Percentiles rank a stretch among this genome's conserved stretches.
phyloP scores from a whole-genome alignment of 2,888 invertebrate species.

The Melanophora roralis region DNA sequence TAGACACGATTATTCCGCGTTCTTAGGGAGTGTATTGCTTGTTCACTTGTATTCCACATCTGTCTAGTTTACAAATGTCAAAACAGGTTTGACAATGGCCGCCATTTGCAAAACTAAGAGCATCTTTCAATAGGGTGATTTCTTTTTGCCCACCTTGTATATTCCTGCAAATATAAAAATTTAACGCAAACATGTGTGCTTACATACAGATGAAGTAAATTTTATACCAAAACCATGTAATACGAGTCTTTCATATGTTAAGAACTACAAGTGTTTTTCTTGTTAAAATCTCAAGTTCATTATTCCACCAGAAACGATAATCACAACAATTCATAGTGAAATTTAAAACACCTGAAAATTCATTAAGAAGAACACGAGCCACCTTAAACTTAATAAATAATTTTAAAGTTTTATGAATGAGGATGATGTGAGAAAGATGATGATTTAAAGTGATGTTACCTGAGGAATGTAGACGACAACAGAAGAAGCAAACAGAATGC shows the following conservation, averaged over 20 bases:
- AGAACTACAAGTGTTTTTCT: constrained; percentile 1
- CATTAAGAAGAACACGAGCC: constrained; percentile 5
- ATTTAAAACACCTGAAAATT: constrained; percentile 36
- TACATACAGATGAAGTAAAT: neutral
- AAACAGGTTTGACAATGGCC: too few relatives aligned
- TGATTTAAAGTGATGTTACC: constrained; percentile 40
- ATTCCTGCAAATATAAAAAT: too few relatives aligned
- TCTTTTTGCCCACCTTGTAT: too few relatives aligned
- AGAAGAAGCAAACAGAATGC: neutral
- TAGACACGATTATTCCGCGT: too few relatives aligned
- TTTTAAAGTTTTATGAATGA: constrained; percentile 38
- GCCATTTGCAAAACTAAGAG: too few relatives aligned
- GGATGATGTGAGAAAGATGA: neutral
- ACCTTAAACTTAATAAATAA: constrained; percentile 22
- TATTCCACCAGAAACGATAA: neutral
- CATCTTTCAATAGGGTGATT: too few relatives aligned
- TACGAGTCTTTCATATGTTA: constrained; percentile 21
- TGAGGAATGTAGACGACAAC: constrained; percentile 34
- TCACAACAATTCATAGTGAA: neutral
- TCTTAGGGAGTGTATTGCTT: too few relatives aligned
- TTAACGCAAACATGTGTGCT: too few relatives aligned
- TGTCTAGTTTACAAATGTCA: too few relatives aligned
- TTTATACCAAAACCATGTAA: constrained; percentile 12
- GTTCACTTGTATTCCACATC: too few relatives aligned
- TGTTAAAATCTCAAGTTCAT: constrained; percentile 36